Percentiles rank a stretch among this genome's conserved stretches.
These are phyloP conservation scores for Henricia sp. DNA, from an alignment of 53 echinoderm and acorn worm genomes.

Conservation along the genomic window DNA sequence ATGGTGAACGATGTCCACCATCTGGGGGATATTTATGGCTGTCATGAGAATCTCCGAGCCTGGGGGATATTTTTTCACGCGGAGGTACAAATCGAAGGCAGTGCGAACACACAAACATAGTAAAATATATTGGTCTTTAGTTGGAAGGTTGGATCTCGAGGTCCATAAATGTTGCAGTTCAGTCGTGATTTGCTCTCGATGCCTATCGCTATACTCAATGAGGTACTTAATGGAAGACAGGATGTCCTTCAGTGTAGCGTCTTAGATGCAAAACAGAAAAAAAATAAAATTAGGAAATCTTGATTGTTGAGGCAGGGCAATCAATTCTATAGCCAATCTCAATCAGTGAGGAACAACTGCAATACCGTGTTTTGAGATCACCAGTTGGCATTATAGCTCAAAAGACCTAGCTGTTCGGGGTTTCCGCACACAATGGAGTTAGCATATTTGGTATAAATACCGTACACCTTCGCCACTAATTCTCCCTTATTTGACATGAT, in stretches of 20 bases:
- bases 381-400: too few species aligned
- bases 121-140: conserved; percentile 56
- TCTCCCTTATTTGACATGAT: too few species aligned
- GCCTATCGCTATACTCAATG: background rate
- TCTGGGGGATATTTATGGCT: conserved; percentile 80
- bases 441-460: too few species aligned
- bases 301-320: too few species aligned
- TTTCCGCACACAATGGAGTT: too few species aligned
- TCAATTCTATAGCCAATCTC: too few species aligned
- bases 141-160: too few species aligned
- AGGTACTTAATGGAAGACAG: conserved; percentile 47
- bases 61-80: conserved; percentile 86
- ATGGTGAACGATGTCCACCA: conserved; percentile 70
- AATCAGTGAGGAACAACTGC: too few species aligned
- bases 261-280: conserved; percentile 33
- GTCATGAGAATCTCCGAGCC: conserved; percentile 90
- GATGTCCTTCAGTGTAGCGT: conserved; percentile 57
- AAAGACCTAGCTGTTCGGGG: too few species aligned
- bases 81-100: conserved; percentile 82
- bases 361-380: too few species aligned
- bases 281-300: too few species aligned
- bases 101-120: conserved; percentile 84
- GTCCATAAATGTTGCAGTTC: conserved; percentile 17
- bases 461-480: too few species aligned
- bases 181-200: background rate